Conservation (phyloP, 2,888 invertebrate genomes). For the Biston stratarius region DNA sequence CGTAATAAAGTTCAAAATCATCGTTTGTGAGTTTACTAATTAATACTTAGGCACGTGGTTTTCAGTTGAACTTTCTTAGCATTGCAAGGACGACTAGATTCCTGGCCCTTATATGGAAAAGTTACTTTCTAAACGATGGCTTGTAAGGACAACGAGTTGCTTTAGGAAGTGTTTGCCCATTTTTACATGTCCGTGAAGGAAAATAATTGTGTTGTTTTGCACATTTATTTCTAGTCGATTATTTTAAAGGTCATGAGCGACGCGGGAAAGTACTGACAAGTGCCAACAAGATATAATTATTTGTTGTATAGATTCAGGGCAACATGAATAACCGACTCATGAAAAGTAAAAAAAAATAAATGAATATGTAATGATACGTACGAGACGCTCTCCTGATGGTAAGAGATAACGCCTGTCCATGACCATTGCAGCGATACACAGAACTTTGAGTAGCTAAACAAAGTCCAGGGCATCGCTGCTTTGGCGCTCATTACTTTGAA, state of each 20-base stretch:
- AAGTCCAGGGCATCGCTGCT: no score
- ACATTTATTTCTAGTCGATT: slow-evolving; percentile 11
- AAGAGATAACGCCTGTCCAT: no score
- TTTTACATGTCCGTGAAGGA: slow-evolving; percentile 25
- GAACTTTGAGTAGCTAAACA: no score
- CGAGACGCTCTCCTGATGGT: no score
- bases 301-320: no score
- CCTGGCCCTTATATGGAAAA: slow-evolving; percentile 14
- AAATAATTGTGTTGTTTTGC: slow-evolving; percentile 29
- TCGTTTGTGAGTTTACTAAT: slow-evolving; percentile 1
- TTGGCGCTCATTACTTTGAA: no score
- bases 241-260: slow-evolving; percentile 4
- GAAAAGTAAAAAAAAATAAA: no score
- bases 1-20: slow-evolving; percentile 6
- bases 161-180: slow-evolving; percentile 22
- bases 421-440: no score
- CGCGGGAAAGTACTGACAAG: background rate
- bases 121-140: slow-evolving; percentile 27
- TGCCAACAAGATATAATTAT: no score
- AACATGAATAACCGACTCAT: no score
- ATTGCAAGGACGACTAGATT: slow-evolving; percentile 29
- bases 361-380: no score
- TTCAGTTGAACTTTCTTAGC: slow-evolving; percentile 27
- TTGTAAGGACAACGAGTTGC: slow-evolving; percentile 27
- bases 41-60: slow-evolving; percentile 28